These are phyloP conservation scores for Premnoplex brunnescens DNA, from an alignment of 2,797 vertebrate species.

Conservation along the genomic window DNA sequence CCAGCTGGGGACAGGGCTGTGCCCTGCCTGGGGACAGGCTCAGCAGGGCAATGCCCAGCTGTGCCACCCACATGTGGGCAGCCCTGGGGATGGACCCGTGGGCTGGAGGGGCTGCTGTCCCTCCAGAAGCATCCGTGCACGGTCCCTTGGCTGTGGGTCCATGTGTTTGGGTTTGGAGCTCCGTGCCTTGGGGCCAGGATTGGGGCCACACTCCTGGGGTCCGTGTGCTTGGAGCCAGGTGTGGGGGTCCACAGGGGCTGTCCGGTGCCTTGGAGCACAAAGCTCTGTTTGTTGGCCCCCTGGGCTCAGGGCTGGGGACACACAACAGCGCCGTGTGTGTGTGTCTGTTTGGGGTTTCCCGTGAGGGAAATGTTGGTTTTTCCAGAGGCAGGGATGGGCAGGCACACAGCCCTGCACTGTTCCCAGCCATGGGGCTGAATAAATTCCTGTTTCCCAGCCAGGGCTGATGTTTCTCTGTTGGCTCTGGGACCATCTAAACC, in stretches of 20 bases:
- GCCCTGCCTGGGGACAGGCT: background rate
- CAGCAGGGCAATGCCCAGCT: background rate
- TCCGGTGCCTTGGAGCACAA: background rate
- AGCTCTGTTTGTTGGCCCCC: background rate
- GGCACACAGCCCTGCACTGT: conserved; percentile 25
- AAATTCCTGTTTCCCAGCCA: conserved; percentile 49
- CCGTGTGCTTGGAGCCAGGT: accelerated
- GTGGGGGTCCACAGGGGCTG: background rate
- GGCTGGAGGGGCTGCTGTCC: background rate
- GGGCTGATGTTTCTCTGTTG: background rate
- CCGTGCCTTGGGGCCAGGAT: accelerated
- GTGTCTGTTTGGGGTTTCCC: background rate
- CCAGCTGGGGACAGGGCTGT: background rate
- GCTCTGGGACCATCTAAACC: background rate
- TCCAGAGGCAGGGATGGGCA: conserved; percentile 45
- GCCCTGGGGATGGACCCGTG: accelerated
- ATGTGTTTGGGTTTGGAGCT: accelerated
- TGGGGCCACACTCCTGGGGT: background rate
- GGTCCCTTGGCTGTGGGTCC: background rate
- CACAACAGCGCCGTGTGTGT: background rate
- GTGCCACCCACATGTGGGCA: background rate
- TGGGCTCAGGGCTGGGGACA: background rate
- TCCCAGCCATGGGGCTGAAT: conserved; percentile 9
- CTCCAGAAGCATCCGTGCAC: accelerated
- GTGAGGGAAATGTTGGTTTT: conserved; percentile 35